These are phyloP conservation scores for Girardinus metallicus DNA, from an alignment of 2,797 vertebrate genomes.

Conservation along the genomic window DNA sequence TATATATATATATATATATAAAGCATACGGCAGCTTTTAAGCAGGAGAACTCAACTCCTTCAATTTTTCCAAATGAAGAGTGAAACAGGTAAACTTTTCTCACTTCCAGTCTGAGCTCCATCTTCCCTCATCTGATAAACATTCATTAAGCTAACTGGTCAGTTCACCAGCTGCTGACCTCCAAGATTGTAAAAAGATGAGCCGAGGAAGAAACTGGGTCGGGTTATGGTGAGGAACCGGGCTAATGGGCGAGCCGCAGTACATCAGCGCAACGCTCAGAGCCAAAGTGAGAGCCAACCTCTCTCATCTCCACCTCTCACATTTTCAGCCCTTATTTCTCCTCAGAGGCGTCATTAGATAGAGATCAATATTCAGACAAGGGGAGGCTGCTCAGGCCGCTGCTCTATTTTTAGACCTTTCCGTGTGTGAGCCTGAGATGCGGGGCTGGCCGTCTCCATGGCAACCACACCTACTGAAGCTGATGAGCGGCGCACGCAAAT, in stretches of 20 bases:
- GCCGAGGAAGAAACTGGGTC: conserved; percentile 8
- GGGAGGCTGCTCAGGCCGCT: conserved; percentile 49
- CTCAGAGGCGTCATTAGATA: conserved; percentile 67
- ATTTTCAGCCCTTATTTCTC: conserved; percentile 49
- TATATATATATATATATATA: too few species aligned
- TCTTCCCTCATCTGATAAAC: conserved; percentile 41
- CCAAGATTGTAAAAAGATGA: background rate
- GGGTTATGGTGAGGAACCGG: background rate
- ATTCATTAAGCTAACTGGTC: conserved; percentile 49
- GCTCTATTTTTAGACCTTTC: conserved; percentile 77
- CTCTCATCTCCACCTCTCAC: conserved; percentile 34
- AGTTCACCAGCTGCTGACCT: conserved; percentile 48
- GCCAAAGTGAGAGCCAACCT: conserved; percentile 24
- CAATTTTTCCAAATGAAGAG: background rate
- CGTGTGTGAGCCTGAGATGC: conserved; percentile 30
- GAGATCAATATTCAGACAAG: conserved; percentile 74
- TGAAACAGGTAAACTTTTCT: background rate
- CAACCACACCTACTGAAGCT: conserved; percentile 73
- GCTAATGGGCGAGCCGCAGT: conserved; percentile 34
- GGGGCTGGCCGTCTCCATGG: conserved; percentile 72
- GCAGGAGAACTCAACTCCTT: too few species aligned
- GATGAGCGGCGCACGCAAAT: conserved; percentile 74
- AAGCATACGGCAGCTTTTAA: too few species aligned
- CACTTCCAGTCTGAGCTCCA: conserved; percentile 48
- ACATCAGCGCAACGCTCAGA: conserved; percentile 34